These are phyloP conservation scores for Cyphomyrus plagiostoma DNA, from an alignment of 2,113 vertebrate species.

Conservation along the genomic window DNA sequence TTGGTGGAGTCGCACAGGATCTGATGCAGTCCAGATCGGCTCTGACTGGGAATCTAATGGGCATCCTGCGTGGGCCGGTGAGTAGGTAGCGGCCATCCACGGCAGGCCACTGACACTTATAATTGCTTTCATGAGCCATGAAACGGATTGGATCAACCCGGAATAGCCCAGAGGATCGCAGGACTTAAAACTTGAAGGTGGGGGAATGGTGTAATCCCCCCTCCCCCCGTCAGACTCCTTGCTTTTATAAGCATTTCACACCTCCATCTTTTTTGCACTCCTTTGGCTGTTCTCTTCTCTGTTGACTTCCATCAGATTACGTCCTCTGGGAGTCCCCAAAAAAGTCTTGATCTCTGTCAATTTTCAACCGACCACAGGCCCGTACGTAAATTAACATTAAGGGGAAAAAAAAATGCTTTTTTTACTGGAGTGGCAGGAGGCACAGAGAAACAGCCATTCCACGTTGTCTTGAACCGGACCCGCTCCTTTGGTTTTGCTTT, in stretches of 20 bases:
- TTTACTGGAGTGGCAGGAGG: neutral
- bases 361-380: neutral
- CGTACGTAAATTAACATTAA: neutral
- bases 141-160: neutral
- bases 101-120: neutral
- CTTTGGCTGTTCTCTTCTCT: neutral
- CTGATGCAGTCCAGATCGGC: neutral
- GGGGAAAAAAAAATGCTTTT: neutral
- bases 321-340: neutral
- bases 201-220: neutral
- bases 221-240: neutral
- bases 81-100: neutral
- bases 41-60: constrained; percentile 12
- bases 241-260: constrained; percentile 4
- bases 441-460: neutral
- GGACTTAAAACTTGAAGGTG: neutral
- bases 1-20: neutral
- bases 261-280: neutral
- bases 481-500: neutral
- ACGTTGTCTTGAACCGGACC: neutral
- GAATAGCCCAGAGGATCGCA: neutral
- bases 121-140: constrained; percentile 2
- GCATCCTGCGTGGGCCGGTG: neutral
- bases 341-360: neutral
- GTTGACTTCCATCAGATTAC: neutral